Percentiles rank a stretch among this genome's conserved stretches.
phyloP scores from a whole-genome alignment of 1,140 invertebrate genomes.

The Coenobita brevimanus region DNA sequence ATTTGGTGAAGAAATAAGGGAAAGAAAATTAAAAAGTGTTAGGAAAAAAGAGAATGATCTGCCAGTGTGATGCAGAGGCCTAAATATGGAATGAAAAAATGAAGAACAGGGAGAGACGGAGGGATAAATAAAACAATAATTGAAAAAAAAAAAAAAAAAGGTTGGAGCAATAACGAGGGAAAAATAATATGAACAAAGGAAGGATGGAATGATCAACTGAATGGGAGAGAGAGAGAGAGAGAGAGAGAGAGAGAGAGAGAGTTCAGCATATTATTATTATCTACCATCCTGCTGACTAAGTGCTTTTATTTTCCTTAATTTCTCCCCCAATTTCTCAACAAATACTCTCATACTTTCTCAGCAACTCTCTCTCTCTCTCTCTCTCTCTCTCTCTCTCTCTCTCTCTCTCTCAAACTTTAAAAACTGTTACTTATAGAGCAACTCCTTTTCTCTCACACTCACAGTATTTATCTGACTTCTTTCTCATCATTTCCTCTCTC shows the following conservation, averaged over 20 bases:
- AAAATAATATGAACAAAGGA: not conserved
- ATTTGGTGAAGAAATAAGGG: no score
- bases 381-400: constrained; percentile 24
- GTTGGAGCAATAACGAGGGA: not conserved
- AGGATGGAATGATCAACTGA: not conserved
- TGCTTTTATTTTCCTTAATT: not conserved
- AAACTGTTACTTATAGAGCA: no score
- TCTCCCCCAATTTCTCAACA: no score
- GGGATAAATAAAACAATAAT: no score
- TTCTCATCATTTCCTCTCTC: not conserved
- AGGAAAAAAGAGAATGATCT: no score
- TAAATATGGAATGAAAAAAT: no score
- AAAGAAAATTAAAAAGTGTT: no score
- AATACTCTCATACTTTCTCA: not conserved
- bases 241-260: constrained; percentile 18
- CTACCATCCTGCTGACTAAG: not conserved
- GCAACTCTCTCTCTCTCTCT: not conserved
- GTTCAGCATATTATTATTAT: no score
- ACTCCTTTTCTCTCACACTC: constrained; percentile 19
- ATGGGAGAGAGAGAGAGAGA: constrained; percentile 21
- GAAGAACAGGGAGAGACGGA: no score
- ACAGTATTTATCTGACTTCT: not conserved
- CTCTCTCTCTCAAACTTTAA: constrained; percentile 46
- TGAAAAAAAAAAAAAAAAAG: no score
- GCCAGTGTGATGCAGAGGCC: no score